Evolutionary conservation across 2,888 invertebrate genomes (phyloP), one percentile per base, ranked within the genome.

Genomic region (Tholera decimalis): DNA sequence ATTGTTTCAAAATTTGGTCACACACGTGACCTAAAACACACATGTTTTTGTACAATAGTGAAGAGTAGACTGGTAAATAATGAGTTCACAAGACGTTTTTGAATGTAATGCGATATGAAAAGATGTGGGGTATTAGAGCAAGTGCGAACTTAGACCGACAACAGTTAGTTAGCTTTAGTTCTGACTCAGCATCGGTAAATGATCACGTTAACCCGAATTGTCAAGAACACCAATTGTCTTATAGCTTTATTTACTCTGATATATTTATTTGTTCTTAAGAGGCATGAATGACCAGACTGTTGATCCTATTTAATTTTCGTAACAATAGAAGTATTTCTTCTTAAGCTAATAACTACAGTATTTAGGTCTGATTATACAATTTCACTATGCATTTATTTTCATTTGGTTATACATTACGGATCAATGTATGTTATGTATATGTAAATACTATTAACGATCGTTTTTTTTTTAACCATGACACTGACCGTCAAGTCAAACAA

Each of bases 111-210:
- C 87, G 88, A 91, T 91, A 88, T 86, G 84, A 87, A 88, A 89
- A 89, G 85, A 94, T 91, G 91, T 93, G 83, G 94, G 93, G 85
- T 92, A 93, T 86, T 90, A 85, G 95, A 92, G 84, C 94, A 88
- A 85, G 84, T 85, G 88, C 80, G 81, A 86, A 91, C 90, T 88
- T 90, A 92, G 88, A 87, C 83, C 76, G 85, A 85, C 73, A 86
- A 91, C 91, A 89, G 91, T 93, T 91, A 91, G 84, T 92, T 91
- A 91, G 84, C 77, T 87, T 79, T 80, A 79, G 78, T 83, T 85
- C 87, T 92, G 92, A 93, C 85, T 93, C 92, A 92, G 86, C 88
- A 84, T 80, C 83, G 83, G 83, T 82, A 85, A 91, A 89, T 86
- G 83, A 89, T 90, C 85, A 87, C 84, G 85, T 87, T 91, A 90